phyloP scores from a whole-genome alignment of 64 coral and sea anemone species.

The Dendrophyllia cribrosa region DNA sequence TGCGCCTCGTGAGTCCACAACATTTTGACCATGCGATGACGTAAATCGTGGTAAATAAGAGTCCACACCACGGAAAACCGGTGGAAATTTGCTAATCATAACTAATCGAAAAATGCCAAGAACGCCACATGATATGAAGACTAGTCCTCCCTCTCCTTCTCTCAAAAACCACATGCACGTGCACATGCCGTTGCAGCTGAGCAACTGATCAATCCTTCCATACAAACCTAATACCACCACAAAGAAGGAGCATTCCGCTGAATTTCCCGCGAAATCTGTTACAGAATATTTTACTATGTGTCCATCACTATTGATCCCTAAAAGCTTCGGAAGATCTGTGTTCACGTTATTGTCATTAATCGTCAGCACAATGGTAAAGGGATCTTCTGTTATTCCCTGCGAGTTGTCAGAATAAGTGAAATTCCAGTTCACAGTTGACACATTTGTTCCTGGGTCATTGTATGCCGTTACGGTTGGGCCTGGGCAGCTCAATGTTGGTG shows the following conservation, averaged over 20 bases:
- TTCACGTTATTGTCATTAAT: conserved; percentile 12
- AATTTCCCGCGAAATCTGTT: conserved; percentile 38
- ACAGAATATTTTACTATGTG: conserved; percentile 30
- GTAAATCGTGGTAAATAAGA: too few species aligned
- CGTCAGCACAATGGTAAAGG: conserved; percentile 23
- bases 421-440: conserved; percentile 10
- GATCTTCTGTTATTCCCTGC: conserved; percentile 11
- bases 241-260: background rate
- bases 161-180: too few species aligned
- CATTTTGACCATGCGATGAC: too few species aligned
- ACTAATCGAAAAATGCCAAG: too few species aligned
- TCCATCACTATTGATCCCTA: background rate
- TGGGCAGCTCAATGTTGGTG: conserved; percentile 21
- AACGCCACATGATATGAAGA: too few species aligned
- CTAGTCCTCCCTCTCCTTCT: too few species aligned
- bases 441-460: conserved; percentile 51
- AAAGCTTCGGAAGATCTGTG: conserved; percentile 21
- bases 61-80: too few species aligned
- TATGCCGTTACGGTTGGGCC: background rate
- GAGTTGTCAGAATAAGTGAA: conserved; percentile 57
- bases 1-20: too few species aligned
- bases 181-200: too few species aligned
- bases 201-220: too few species aligned
- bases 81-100: too few species aligned
- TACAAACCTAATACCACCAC: conserved; percentile 28